These are phyloP conservation scores for Drosophila borborema DNA, from an alignment of 2,888 invertebrate genomes.

Conservation along the genomic window DNA sequence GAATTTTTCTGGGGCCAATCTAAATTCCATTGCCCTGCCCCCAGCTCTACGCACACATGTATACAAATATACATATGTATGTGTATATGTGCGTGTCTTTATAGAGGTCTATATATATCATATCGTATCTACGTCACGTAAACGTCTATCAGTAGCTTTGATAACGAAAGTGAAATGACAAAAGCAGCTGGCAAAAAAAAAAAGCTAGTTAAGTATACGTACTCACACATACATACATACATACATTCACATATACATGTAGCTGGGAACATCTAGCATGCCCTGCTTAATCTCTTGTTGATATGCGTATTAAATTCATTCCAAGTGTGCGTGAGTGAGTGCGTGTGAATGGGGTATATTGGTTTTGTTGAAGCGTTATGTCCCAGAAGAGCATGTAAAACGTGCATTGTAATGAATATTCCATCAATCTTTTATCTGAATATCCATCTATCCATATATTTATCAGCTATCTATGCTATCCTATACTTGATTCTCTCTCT, in stretches of 20 bases:
- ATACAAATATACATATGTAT: background rate
- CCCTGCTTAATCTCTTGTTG: slow-evolving; percentile 42
- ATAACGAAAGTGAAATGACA: slow-evolving; percentile 69
- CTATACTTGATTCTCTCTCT: background rate
- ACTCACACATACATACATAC: background rate
- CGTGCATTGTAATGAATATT: background rate
- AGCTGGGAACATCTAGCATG: background rate
- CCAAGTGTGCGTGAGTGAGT: slow-evolving; percentile 15
- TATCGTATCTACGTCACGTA: slow-evolving; percentile 67
- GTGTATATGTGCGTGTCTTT: background rate
- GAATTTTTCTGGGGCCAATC: slow-evolving; percentile 24
- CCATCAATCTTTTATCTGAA: too few relatives aligned
- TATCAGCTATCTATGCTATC: too few relatives aligned
- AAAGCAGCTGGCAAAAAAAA: slow-evolving; percentile 32
- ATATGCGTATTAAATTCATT: slow-evolving; percentile 41
- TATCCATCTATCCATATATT: too few relatives aligned
- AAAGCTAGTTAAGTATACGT: background rate
- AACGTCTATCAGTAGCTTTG: slow-evolving; percentile 54
- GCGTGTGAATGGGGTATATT: slow-evolving; percentile 1
- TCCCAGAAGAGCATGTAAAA: background rate
- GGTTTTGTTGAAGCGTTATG: background rate
- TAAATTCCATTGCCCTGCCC: slow-evolving; percentile 26
- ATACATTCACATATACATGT: background rate
- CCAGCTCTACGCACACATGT: background rate
- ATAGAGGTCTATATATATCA: slow-evolving; percentile 2